Conservation (phyloP, 2,113 vertebrate species). For the Carlito syrichta region DNA sequence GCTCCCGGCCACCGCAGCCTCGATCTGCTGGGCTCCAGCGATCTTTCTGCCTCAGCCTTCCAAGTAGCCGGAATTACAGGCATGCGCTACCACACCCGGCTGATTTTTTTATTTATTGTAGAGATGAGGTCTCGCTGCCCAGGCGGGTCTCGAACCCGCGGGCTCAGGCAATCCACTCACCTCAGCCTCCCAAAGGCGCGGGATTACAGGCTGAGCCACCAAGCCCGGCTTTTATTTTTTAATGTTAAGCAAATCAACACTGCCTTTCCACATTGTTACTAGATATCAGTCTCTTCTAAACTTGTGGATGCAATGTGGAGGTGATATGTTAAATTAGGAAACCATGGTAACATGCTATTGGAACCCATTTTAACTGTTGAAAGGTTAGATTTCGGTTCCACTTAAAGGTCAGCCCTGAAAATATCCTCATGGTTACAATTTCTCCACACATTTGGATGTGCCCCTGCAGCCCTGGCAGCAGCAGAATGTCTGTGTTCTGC, state of each 20-base stretch:
- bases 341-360: not conserved
- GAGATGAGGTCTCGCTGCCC: too few relatives aligned
- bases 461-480: not conserved
- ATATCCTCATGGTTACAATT: not conserved
- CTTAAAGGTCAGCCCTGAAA: slow-evolving; percentile 14
- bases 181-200: too few relatives aligned
- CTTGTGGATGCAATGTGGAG: not conserved
- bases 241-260: not conserved
- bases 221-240: slow-evolving; percentile 8
- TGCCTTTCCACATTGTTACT: not conserved
- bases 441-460: not conserved
- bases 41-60: too few relatives aligned
- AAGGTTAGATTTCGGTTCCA: not conserved
- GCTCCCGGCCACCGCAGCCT: too few relatives aligned
- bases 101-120: too few relatives aligned
- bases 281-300: not conserved
- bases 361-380: not conserved
- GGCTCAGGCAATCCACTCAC: too few relatives aligned
- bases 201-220: too few relatives aligned
- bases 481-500: not conserved
- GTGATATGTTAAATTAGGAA: not conserved
- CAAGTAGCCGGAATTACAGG: too few relatives aligned
- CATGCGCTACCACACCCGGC: too few relatives aligned
- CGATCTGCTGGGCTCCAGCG: too few relatives aligned
- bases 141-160: too few relatives aligned